Evolutionary conservation across 2,888 invertebrate genomes (phyloP).

Genomic region (Acleris laterana): DNA sequence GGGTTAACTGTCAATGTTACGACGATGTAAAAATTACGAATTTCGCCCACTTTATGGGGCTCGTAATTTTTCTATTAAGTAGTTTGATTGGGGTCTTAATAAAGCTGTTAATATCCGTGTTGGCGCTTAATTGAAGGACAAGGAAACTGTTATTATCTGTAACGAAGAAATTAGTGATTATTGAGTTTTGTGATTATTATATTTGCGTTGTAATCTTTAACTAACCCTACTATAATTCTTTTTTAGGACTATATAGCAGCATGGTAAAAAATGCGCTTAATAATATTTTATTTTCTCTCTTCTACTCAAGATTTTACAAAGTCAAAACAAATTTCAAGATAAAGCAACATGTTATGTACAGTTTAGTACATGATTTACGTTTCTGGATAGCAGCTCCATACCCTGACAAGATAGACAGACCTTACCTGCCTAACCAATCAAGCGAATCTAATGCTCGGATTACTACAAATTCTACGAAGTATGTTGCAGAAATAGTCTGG

Average conservation of each 20-base stretch:
- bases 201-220: no score
- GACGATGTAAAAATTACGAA: conserved; percentile 19
- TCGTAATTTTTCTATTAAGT: conserved; percentile 37
- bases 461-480: neutral
- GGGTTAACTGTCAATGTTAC: conserved; percentile 33
- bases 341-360: no score
- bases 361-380: neutral
- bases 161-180: neutral
- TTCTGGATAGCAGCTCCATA: neutral
- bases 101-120: conserved; percentile 27
- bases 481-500: neutral
- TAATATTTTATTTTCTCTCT: no score
- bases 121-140: conserved; percentile 6
- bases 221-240: no score
- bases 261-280: no score
- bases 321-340: no score
- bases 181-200: neutral
- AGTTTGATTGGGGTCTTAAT: conserved; percentile 25
- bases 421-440: conserved; percentile 5
- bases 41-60: conserved; percentile 21
- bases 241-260: no score
- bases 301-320: no score
- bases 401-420: neutral
- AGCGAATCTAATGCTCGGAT: neutral
- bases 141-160: neutral